phyloP scores from a whole-genome alignment of 2,888 invertebrate species.

The Tinea trinotella region DNA sequence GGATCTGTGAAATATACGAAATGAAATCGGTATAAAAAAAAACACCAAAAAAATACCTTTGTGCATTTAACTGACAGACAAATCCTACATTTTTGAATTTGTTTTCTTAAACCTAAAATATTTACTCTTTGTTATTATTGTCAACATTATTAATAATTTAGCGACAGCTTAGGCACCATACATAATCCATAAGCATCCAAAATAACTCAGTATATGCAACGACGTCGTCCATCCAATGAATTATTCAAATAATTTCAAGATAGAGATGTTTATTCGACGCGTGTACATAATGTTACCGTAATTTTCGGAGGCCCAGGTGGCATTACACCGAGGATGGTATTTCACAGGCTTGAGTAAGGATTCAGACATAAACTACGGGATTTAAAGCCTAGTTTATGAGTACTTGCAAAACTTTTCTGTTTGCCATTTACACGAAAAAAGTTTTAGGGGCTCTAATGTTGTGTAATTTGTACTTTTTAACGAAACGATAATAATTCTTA shows the following conservation, averaged over 20 bases:
- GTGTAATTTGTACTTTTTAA: too few relatives aligned
- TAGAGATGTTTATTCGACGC: conserved; percentile 14
- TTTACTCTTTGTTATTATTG: too few relatives aligned
- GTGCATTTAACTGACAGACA: too few relatives aligned
- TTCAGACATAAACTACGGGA: conserved; percentile 34
- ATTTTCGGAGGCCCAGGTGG: conserved; percentile 43
- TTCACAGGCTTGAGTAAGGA: conserved; percentile 18
- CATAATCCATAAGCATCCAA: not conserved
- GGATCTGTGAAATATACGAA: too few relatives aligned
- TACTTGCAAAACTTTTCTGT: conserved; percentile 30
- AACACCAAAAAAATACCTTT: too few relatives aligned
- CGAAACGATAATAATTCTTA: too few relatives aligned
- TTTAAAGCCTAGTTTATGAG: conserved; percentile 31
- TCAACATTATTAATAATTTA: not conserved
- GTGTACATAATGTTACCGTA: conserved; percentile 13
- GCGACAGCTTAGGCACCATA: not conserved
- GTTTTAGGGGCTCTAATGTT: too few relatives aligned
- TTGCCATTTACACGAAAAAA: conserved; percentile 21
- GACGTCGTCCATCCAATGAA: conserved; percentile 2
- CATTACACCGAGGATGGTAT: conserved; percentile 33
- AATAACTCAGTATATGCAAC: not conserved
- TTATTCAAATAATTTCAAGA: conserved; percentile 15
- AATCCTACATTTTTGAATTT: too few relatives aligned
- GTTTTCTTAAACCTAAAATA: too few relatives aligned
- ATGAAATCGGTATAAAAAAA: too few relatives aligned